These are phyloP conservation scores for Mormyrus lacerda DNA, from an alignment of 2,113 vertebrate species.

Conservation along the genomic window DNA sequence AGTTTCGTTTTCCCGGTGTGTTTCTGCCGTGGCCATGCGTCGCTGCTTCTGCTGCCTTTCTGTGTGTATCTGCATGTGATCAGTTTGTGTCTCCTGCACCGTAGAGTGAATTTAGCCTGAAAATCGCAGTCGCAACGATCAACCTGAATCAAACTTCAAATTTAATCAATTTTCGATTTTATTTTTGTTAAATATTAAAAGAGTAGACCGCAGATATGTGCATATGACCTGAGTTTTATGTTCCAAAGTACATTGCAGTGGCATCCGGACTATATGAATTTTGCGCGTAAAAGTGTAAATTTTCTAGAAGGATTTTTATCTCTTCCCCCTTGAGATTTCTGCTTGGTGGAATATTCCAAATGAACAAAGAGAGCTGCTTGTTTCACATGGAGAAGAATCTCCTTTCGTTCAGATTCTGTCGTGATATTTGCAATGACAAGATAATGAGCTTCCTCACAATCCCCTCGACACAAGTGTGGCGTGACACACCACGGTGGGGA, in stretches of 20 bases:
- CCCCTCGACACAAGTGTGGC: constrained; percentile 8
- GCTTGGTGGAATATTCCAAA: background rate
- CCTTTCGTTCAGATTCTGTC: background rate
- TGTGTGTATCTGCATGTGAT: background rate
- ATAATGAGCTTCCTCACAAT: constrained; percentile 16
- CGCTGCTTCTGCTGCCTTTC: background rate
- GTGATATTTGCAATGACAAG: constrained; percentile 17
- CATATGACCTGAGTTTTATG: background rate
- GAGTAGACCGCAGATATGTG: background rate
- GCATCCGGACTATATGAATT: background rate
- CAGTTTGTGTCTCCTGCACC: background rate
- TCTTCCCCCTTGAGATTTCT: background rate
- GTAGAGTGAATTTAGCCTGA: background rate
- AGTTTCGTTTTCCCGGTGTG: background rate
- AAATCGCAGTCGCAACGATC: background rate
- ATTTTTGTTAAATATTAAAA: background rate
- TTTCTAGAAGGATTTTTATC: background rate
- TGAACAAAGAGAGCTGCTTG: background rate
- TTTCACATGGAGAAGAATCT: background rate
- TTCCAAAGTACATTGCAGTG: background rate
- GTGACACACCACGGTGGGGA: background rate
- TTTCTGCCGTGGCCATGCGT: background rate
- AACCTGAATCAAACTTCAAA: background rate
- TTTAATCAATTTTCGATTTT: background rate
- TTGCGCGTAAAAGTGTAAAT: background rate